phyloP scores from a whole-genome alignment of 1,140 invertebrate genomes.

The Drosophila jambulina region DNA sequence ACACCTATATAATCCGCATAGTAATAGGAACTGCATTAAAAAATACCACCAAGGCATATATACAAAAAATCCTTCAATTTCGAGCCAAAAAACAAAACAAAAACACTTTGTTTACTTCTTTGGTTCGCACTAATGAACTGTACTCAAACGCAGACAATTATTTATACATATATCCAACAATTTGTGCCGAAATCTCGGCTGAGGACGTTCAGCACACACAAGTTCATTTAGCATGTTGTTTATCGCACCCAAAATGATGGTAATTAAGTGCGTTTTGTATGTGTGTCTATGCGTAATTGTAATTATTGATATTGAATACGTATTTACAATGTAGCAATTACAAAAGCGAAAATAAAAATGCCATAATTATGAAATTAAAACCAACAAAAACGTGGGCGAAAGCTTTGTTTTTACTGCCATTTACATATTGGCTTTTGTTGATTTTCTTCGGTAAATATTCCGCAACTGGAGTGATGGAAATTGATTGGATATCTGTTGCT shows the following conservation, averaged over 20 bases:
- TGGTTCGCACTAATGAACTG: constrained; percentile 70
- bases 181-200: constrained; percentile 18
- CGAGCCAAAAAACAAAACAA: constrained; percentile 23
- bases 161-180: constrained; percentile 38
- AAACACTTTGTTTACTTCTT: constrained; percentile 9
- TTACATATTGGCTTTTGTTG: constrained; percentile 10
- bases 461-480: not conserved
- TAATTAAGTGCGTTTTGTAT: constrained; percentile 53
- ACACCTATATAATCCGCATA: constrained; percentile 27
- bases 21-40: constrained; percentile 38
- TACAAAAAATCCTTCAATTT: constrained; percentile 67
- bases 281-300: constrained; percentile 77
- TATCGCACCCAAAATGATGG: constrained; percentile 60
- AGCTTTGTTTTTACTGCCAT: constrained; percentile 9
- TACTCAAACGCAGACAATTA: constrained; percentile 63
- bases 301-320: constrained; percentile 82
- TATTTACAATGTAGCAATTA: constrained; percentile 83
- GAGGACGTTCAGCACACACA: constrained; percentile 18
- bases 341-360: constrained; percentile 76
- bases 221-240: constrained; percentile 68
- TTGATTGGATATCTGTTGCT: not conserved
- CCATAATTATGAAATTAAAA: constrained; percentile 79
- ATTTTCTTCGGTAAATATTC: constrained; percentile 25
- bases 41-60: constrained; percentile 66
- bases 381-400: constrained; percentile 25